These are phyloP conservation scores for Hesperophylax magnus DNA, from an alignment of 1,140 invertebrate species.

Conservation along the genomic window DNA sequence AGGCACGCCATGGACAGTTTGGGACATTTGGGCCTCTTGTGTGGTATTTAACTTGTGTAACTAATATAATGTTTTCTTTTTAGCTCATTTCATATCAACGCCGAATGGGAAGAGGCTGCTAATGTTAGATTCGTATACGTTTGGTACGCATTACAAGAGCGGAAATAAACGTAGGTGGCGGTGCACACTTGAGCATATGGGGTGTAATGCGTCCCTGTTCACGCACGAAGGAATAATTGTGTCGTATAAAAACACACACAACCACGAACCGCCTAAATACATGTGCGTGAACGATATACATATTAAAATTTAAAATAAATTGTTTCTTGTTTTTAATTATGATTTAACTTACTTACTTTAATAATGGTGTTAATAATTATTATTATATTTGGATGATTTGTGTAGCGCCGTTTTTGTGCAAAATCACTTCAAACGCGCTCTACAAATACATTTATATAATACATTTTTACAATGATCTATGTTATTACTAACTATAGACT, in stretches of 20 bases:
- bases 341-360: too few species aligned
- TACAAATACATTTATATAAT: too few species aligned
- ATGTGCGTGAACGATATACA: neutral
- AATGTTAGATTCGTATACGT: slow-evolving; percentile 6
- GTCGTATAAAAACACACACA: slow-evolving; percentile 28
- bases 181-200: neutral
- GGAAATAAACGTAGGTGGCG: neutral
- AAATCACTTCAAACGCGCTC: too few species aligned
- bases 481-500: too few species aligned
- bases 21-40: too few species aligned
- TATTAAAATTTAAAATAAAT: neutral
- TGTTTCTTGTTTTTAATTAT: too few species aligned
- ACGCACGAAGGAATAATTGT: slow-evolving; percentile 2
- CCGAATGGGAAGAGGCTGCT: neutral
- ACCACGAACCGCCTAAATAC: slow-evolving; percentile 18
- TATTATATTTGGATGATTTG: too few species aligned
- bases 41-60: too few species aligned
- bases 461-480: too few species aligned
- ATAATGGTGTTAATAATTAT: too few species aligned
- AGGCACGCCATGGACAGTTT: too few species aligned
- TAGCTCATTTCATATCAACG: neutral
- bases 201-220: slow-evolving; percentile 7
- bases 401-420: too few species aligned
- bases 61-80: neutral
- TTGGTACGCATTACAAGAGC: neutral